phyloP scores from a whole-genome alignment of 2,888 invertebrate species.

The Apodemia mormo region DNA sequence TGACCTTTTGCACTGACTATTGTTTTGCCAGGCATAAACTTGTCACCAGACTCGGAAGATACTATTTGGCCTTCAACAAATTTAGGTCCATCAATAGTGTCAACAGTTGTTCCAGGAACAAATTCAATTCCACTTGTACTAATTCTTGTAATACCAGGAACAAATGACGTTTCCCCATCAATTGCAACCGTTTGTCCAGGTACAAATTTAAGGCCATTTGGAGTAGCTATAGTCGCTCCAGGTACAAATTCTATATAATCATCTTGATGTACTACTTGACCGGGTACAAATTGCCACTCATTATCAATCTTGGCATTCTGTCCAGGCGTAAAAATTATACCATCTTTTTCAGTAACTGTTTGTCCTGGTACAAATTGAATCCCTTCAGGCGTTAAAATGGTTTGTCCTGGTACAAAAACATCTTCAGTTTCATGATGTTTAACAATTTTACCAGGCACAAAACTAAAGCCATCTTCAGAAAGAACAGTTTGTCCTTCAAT shows the following conservation, averaged over 20 bases:
- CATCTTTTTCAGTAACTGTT: slow-evolving; percentile 75
- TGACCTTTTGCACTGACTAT: slow-evolving; percentile 74
- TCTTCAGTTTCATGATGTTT: slow-evolving; percentile 71
- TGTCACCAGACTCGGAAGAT: slow-evolving; percentile 80
- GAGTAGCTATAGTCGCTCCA: slow-evolving; percentile 83
- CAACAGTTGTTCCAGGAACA: slow-evolving; percentile 83
- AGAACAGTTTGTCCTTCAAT: slow-evolving; percentile 84
- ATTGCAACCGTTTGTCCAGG: slow-evolving; percentile 83
- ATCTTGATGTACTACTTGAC: slow-evolving; percentile 82
- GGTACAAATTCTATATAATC: slow-evolving; percentile 82
- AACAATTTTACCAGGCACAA: slow-evolving; percentile 81
- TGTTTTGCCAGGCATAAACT: slow-evolving; percentile 84
- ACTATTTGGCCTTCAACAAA: slow-evolving; percentile 86
- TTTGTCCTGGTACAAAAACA: slow-evolving; percentile 84
- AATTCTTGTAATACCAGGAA: slow-evolving; percentile 81
- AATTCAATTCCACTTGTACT: slow-evolving; percentile 71
- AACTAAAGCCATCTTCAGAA: slow-evolving; percentile 83
- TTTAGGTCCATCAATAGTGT: slow-evolving; percentile 83
- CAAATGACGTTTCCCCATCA: slow-evolving; percentile 79
- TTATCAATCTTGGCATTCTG: slow-evolving; percentile 79
- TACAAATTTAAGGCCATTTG: slow-evolving; percentile 84
- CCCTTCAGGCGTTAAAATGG: slow-evolving; percentile 81
- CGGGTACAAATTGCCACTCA: slow-evolving; percentile 85
- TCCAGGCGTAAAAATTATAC: slow-evolving; percentile 83
- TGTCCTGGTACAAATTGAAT: slow-evolving; percentile 85